Conservation (phyloP, 1,140 invertebrate species). For the Dreissena polymorpha region DNA sequence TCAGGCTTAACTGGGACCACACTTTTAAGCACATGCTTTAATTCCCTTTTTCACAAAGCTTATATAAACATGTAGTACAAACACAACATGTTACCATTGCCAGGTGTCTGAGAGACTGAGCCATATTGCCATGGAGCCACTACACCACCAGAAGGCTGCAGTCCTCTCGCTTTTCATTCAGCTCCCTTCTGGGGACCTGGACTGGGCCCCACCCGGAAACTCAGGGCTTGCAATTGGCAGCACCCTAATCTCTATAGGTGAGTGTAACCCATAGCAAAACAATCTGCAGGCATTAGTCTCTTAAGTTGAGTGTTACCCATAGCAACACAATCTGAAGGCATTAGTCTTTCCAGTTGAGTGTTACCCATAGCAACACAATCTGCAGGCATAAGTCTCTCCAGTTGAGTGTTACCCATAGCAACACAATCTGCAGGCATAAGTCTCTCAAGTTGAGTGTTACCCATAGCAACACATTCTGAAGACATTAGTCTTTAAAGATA, state of each 20-base stretch:
- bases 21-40: too few relatives aligned
- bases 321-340: not conserved
- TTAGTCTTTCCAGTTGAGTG: not conserved
- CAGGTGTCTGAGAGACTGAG: slow-evolving; percentile 83
- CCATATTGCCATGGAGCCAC: slow-evolving; percentile 96
- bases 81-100: not conserved
- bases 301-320: not conserved
- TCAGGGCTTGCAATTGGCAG: slow-evolving; percentile 82
- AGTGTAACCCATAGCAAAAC: slow-evolving; percentile 38
- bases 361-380: not conserved
- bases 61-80: too few relatives aligned
- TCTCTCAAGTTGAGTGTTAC: too few relatives aligned
- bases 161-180: slow-evolving; percentile 95
- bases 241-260: slow-evolving; percentile 76
- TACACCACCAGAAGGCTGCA: slow-evolving; percentile 92
- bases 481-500: too few relatives aligned
- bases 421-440: too few relatives aligned
- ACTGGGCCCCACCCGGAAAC: slow-evolving; percentile 91
- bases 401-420: too few relatives aligned
- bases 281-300: not conserved
- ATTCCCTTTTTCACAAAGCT: too few relatives aligned
- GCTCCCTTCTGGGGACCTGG: slow-evolving; percentile 87
- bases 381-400: too few relatives aligned
- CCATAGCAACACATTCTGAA: too few relatives aligned
- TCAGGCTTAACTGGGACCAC: too few relatives aligned